Base-by-base conservation (phyloP, 2,888 invertebrate species). In the Agrilus mali region DNA sequence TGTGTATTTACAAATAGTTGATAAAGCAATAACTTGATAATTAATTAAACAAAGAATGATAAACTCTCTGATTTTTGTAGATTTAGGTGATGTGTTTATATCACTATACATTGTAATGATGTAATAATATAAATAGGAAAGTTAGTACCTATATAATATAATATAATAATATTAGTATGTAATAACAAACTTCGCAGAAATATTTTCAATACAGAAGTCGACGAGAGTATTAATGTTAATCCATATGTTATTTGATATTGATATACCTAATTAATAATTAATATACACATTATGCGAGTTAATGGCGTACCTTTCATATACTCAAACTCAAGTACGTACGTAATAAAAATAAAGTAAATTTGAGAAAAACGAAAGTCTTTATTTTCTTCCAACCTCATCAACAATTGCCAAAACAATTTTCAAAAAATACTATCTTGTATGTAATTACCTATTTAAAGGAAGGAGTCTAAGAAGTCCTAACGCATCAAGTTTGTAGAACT, bases 121-220 rank as follows among this genome's bases (percentile, higher is more conserved):
- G 38, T 37, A 38, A 27, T 34, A 16, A 20, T 32, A 41, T 35
- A 27, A 14, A 35, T 38, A 38, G 36, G 35, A 20, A 17, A 40
- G 13, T 34, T 40, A 16, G 16, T 34, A 6, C 35, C 14, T 42
- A 42, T 14, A 16, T 35, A 36, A 48, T 48, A 48, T 47, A n/a
- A n/a, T n/a, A 47, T 50, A 47, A 20, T 20, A 27, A 45, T 50
- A 47, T 53, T 49, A 51, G 50, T 55, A n/a, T n/a, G n/a, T n/a
- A 53, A 48, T 27, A 27, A 27, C 47, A 52, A 49, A 40, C 46
- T 47, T 47, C 50, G 44, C 41, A 56, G 57, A 55, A 58, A 56
- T 63, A 60, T 61, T 63, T 61, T 60, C 58, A 59, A 58, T 60
- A 60, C 58, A 47, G 50, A 51, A 48, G 50, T 52, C 53, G 54